Evolutionary conservation across 2,888 invertebrate species (phyloP), one percentile per base, ranked within the genome.

Genomic region (Oscheius sp.): DNA sequence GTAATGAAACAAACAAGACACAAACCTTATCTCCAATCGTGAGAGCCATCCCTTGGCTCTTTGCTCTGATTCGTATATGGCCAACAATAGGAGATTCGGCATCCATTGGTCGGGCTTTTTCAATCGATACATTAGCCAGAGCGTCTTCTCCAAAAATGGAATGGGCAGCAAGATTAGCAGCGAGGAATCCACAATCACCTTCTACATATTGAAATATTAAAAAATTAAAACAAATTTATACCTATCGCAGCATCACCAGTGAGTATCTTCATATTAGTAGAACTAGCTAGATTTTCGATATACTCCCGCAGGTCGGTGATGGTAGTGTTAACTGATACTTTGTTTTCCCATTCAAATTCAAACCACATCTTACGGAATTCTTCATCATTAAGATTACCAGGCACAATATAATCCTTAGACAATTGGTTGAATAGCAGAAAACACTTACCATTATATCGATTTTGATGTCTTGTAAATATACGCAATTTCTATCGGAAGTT

Each of bases 321-420:
- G 64, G 93, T 79, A 18, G 99, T 99, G 89, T 95, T 95, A 1
- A 98, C 96, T 0, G 95, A 93, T 53, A 91, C 96, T 92, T 99
- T 99, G 90, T 99, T 99, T 91, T 99, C 99, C 99, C 99, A 99
- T 90, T 99, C 99, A 91, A 99, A 99, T 91, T 98, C 98, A 1
- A 96, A 95, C 99, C 99, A 99, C 99, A 99, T 99, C 90, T 94
- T 93, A 6, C 99, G 91, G 92, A 99, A 99, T 91, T 99, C 98
- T 0, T 93, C 93, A 89, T 99, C 99, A 69, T 93, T 94, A 90
- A 98, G 98, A 18, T 96, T 75, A 88, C 89, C 80, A 88, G 91
- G 89, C 88, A 97, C 93, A 88, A 97, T 96, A 91, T 97, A 97
- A 91, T 99, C 99, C 94, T 99, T 96, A 85, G 99, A 77, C 18